Evolutionary conservation across 2,888 invertebrate species (phyloP).

Genomic region (Caenorhabditis macrosperma): DNA sequence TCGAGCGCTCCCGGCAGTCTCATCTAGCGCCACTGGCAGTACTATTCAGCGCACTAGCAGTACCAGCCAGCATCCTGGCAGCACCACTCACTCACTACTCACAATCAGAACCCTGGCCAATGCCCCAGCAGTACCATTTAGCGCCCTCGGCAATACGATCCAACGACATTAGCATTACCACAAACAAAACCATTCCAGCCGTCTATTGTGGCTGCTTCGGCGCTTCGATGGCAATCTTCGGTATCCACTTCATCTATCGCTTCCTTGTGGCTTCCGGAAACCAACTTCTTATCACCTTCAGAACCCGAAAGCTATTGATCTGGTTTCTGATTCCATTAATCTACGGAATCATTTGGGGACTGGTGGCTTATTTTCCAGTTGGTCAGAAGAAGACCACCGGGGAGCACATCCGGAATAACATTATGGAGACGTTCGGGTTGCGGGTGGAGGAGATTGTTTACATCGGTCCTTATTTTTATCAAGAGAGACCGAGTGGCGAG

Average conservation of each 20-base stretch:
- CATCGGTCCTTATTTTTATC: slow-evolving; percentile 47
- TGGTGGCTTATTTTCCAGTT: slow-evolving; percentile 21
- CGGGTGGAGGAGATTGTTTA: slow-evolving; percentile 16
- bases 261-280: slow-evolving; percentile 33
- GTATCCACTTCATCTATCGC: slow-evolving; percentile 42
- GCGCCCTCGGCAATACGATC: too few relatives aligned
- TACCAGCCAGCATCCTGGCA: too few relatives aligned
- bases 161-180: too few relatives aligned
- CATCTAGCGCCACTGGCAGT: too few relatives aligned
- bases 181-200: too few relatives aligned
- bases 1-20: too few relatives aligned
- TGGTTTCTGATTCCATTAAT: slow-evolving; percentile 9
- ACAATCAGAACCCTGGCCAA: too few relatives aligned
- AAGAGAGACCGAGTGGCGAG: slow-evolving; percentile 1
- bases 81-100: too few relatives aligned
- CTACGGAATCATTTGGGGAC: slow-evolving; percentile 27
- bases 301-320: slow-evolving; percentile 1
- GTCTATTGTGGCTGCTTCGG: slow-evolving; percentile 31
- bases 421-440: slow-evolving; percentile 27
- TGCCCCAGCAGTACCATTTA: too few relatives aligned
- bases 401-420: slow-evolving; percentile 39
- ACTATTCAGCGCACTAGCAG: too few relatives aligned
- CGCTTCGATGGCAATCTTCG: slow-evolving; percentile 33
- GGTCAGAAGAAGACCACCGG: slow-evolving; percentile 29
- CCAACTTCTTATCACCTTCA: background rate